A percentile compares a stretch with the other conserved stretches of the same genome.
Conservation (phyloP, 1,140 invertebrate genomes). For the Cotesia chilonis region DNA sequence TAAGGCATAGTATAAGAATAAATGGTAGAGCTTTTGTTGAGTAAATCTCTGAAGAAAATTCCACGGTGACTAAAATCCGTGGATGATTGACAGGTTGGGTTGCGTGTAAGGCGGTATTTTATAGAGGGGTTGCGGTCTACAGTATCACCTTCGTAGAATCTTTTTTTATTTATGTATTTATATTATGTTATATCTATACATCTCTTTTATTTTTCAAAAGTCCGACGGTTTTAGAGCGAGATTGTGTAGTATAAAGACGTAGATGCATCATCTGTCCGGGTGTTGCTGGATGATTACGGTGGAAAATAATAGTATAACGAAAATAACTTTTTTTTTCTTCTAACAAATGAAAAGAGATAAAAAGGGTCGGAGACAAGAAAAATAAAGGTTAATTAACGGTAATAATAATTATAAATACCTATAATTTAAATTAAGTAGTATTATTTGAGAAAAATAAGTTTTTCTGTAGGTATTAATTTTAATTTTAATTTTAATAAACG, state of each 20-base stretch:
- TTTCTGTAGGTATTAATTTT: too few relatives aligned
- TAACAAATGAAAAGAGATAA: not conserved
- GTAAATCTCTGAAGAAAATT: conserved; percentile 49
- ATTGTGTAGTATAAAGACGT: not conserved
- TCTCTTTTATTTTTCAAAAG: conserved; percentile 34
- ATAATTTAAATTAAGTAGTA: too few relatives aligned
- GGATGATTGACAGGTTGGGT: conserved; percentile 53
- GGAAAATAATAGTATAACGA: not conserved
- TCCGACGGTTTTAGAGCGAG: conserved; percentile 5
- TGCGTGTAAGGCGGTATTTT: conserved; percentile 42
- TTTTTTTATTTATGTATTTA: conserved; percentile 35
- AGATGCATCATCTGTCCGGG: conserved; percentile 2
- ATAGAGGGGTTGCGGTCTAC: conserved; percentile 45
- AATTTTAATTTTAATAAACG: too few relatives aligned
- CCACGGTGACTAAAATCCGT: conserved; percentile 57
- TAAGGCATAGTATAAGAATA: not conserved
- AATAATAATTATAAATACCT: too few relatives aligned
- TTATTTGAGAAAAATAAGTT: too few relatives aligned
- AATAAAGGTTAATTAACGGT: too few relatives aligned
- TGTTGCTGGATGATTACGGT: not conserved
- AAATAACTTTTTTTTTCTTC: not conserved
- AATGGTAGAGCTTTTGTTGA: conserved; percentile 19
- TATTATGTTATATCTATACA: conserved; percentile 25
- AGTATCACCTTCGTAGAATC: conserved; percentile 52
- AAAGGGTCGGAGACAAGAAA: too few relatives aligned